phyloP scores from a whole-genome alignment of 2,113 vertebrate genomes.

The Nothoprocta pentlandii region DNA sequence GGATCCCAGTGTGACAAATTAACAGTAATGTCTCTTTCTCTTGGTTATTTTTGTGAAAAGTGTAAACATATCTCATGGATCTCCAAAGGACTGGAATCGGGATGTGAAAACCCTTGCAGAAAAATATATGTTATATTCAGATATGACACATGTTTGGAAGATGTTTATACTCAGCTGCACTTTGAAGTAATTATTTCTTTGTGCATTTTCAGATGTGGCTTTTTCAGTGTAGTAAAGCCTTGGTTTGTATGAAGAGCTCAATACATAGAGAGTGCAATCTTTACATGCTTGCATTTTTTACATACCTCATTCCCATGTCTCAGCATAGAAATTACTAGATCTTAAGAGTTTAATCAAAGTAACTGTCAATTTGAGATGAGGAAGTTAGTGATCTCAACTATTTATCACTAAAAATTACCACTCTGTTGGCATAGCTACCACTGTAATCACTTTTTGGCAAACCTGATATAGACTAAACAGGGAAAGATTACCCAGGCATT shows the following conservation, averaged over 20 bases:
- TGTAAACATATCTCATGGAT: background rate
- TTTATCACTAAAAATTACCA: background rate
- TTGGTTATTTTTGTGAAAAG: constrained; percentile 13
- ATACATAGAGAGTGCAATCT: background rate
- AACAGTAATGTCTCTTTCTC: background rate
- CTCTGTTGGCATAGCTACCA: background rate
- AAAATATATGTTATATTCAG: background rate
- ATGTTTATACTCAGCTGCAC: background rate
- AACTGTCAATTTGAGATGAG: background rate
- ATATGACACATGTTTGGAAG: background rate
- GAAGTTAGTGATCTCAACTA: background rate
- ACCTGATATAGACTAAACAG: background rate
- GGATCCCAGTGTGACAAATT: background rate
- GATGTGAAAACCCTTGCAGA: background rate
- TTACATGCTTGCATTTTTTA: background rate
- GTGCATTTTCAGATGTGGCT: background rate
- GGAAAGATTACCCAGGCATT: background rate
- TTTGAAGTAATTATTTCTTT: background rate
- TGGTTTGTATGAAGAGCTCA: background rate
- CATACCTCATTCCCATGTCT: background rate
- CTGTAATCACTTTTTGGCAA: background rate
- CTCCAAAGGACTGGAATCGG: background rate
- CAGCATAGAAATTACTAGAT: background rate
- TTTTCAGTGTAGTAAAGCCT: background rate
- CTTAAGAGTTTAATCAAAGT: background rate